These are phyloP conservation scores for Falcaria lacertinaria DNA, from an alignment of 2,888 invertebrate genomes.

Conservation along the genomic window DNA sequence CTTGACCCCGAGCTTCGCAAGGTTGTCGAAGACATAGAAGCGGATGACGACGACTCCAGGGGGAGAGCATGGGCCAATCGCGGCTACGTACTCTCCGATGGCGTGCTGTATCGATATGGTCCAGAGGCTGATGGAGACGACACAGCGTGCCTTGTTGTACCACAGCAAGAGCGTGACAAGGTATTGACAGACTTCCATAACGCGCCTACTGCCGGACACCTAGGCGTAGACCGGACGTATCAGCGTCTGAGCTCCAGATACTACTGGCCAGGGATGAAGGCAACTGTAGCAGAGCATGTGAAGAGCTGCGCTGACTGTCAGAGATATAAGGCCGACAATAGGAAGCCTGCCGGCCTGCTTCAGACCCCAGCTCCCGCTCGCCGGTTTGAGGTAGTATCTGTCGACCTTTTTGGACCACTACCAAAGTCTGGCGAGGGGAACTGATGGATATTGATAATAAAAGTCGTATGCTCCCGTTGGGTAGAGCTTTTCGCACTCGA, in stretches of 20 bases:
- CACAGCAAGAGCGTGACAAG: conserved; percentile 8
- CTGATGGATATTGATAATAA: conserved; percentile 19
- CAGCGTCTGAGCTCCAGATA: conserved; percentile 15
- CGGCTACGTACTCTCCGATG: too few relatives aligned
- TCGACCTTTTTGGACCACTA: conserved; percentile 32
- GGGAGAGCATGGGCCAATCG: too few relatives aligned
- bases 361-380: conserved; percentile 20
- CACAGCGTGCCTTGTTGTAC: conserved; percentile 11
- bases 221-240: conserved; percentile 14
- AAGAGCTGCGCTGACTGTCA: conserved; percentile 30
- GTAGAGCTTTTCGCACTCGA: conserved; percentile 21
- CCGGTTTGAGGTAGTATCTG: conserved; percentile 30
- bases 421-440: conserved; percentile 7
- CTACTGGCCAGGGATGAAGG: conserved; percentile 29
- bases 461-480: conserved; percentile 23
- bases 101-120: not conserved
- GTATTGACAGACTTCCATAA: conserved; percentile 14
- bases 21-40: not conserved
- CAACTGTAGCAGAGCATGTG: conserved; percentile 21
- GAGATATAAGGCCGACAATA: conserved; percentile 31
- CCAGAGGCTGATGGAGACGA: conserved; percentile 6
- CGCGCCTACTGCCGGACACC: conserved; percentile 21
- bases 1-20: conserved; percentile 7
- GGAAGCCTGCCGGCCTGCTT: conserved; percentile 34
- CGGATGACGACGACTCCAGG: too few relatives aligned